Evolutionary conservation across 2,797 vertebrate genomes (phyloP), one percentile per base, ranked within the genome.

Genomic region (Stomatorhinus walkeri): DNA sequence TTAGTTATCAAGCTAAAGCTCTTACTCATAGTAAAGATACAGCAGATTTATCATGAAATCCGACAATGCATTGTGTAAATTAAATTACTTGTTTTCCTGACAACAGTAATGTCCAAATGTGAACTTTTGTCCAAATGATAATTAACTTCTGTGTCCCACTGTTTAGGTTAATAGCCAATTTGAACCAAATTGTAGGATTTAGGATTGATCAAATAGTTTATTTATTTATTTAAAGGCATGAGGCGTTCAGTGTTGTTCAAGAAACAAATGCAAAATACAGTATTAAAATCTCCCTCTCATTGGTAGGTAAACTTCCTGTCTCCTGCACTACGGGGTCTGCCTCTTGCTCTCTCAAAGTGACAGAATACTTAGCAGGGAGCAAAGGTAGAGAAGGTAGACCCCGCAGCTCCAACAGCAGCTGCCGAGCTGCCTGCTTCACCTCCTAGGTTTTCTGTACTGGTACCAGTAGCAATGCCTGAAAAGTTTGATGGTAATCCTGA

Each of bases 201-300:
- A 83, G 16, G 46, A 72, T 88, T 89, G 90, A 93, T 93, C 88
- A 93, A 92, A 92, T 89, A 64, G 59, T 43, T 81, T 92, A 91
- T 92, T 76, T 76, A 28, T 91, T 46, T 32, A 32, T 32, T 32
- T 32, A 64, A 64, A 28, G 28, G 61, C 9, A 64, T 28, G 61
- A 10, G 9, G 61, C 24, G 9, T 64, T 24, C 3, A 9, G 24
- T 64, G 61, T 24, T 64, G 59, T 64, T 28, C 24, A 64, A 28
- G 8, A 64, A 64, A 28, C 22, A 28, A 24, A 64, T 28, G 61
- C 24, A 64, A 64, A 28, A 28, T 64, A 28, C 24, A 4, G 61
- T 28, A 64, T 28, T 64, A 64, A 24, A 61, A 61, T 22, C 59
- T 61, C 59, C 22, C 2, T 64, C 9, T 64, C 8, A 64, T 64